phyloP scores from a whole-genome alignment of 2,888 invertebrate genomes.

The Eurytoma adleriae region DNA sequence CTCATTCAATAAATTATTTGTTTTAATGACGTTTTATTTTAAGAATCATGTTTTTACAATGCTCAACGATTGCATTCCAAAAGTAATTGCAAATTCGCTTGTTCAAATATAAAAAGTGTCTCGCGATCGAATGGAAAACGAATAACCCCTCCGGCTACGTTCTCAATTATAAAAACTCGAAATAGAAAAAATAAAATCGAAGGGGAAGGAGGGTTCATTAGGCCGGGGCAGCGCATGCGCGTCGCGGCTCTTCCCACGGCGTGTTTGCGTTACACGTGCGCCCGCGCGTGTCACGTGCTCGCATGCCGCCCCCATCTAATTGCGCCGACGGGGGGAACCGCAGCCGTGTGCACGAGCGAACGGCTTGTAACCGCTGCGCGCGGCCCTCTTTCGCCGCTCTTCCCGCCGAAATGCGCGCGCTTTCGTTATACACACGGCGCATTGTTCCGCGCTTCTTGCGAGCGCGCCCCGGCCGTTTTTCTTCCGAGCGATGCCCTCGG shows the following conservation, averaged over 20 bases:
- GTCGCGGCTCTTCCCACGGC: conserved; percentile 1
- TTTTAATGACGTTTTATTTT: too few relatives aligned
- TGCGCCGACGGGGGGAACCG: conserved; percentile 1
- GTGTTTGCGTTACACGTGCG: conserved; percentile 42
- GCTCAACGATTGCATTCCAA: too few relatives aligned
- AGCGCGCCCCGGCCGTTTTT: too few relatives aligned
- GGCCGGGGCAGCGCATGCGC: background rate
- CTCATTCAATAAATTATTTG: too few relatives aligned
- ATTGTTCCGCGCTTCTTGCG: background rate
- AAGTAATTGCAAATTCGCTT: too few relatives aligned
- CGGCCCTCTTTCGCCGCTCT: background rate
- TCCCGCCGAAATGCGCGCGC: background rate
- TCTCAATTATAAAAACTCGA: too few relatives aligned
- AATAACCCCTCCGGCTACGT: too few relatives aligned
- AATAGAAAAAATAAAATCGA: background rate
- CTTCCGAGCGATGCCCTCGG: too few relatives aligned
- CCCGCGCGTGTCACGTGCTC: conserved; percentile 46
- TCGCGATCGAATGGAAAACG: too few relatives aligned
- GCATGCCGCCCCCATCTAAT: conserved; percentile 13
- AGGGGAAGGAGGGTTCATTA: background rate
- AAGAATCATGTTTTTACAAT: too few relatives aligned
- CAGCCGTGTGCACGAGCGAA: background rate
- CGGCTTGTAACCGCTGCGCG: background rate
- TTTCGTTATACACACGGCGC: background rate
- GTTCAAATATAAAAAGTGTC: too few relatives aligned